Conservation (phyloP, 2,113 vertebrate genomes). For the Octodon degus region DNA sequence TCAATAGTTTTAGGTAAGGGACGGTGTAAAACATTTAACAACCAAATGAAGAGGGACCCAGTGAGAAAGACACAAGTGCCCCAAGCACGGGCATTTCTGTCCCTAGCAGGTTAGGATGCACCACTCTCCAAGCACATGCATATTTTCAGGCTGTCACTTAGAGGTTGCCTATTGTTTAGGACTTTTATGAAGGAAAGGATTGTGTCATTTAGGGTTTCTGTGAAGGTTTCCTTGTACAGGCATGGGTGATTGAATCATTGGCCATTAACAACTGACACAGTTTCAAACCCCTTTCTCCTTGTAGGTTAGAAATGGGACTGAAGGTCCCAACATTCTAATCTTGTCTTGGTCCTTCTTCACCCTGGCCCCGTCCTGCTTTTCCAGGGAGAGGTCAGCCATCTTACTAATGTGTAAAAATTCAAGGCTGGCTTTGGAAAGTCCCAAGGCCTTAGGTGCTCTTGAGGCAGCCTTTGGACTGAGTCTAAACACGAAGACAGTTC, state of each 20-base stretch:
- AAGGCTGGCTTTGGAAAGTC: not conserved
- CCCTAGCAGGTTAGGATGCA: rapidly evolving
- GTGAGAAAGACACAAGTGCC: not conserved
- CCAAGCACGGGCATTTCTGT: not conserved
- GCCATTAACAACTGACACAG: not conserved
- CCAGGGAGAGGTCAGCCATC: not conserved
- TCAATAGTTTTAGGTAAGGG: not conserved
- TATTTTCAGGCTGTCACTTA: not conserved
- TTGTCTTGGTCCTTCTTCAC: not conserved
- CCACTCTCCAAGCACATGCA: too few relatives aligned
- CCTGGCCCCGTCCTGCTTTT: not conserved
- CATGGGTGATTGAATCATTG: not conserved
- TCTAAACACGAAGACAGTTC: not conserved
- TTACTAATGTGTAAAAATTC: not conserved
- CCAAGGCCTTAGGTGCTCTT: not conserved
- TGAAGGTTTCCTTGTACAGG: not conserved
- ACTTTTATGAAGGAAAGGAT: not conserved
- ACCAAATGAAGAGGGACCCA: not conserved
- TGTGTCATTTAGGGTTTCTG: not conserved
- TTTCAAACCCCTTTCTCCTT: not conserved
- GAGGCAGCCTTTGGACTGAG: not conserved
- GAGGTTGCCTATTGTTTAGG: not conserved
- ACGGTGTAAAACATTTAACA: not conserved
- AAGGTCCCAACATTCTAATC: not conserved
- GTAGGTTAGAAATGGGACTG: not conserved